Base-by-base conservation (phyloP, 2,797 vertebrate species). In the Mustela erminea region DNA sequence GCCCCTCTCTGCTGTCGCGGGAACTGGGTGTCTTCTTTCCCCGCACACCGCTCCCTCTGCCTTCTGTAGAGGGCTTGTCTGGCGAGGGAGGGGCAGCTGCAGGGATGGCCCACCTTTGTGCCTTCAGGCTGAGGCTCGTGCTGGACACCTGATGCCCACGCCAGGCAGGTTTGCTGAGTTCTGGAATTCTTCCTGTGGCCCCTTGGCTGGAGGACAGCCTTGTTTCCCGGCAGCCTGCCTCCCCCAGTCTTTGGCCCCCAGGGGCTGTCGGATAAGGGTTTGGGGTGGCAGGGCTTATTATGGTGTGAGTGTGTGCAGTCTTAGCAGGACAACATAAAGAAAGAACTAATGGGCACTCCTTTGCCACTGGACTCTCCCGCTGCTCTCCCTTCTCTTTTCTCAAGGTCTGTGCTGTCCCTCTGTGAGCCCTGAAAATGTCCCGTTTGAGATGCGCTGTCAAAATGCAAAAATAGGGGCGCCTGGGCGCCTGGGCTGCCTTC, bases 141-240 rank as follows among this genome's bases (percentile, higher is more conserved):
- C 32, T 18, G 49, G 35, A 13, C 35, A 14, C 35, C 11, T 4
- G 12, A 0, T n/a, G n/a, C 15, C 3, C 43, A n/a, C 2, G 4
- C 17, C 0, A 8, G 29, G 29, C 13, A 6, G 56, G 23, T 20
- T 35, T 29, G 35, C 75, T 82, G 64, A 78, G 41, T 35, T 70
- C 43, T 52, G 64, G 58, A 27, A 32, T 1, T 41, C 58, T 46
- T n/a, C 38, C 21, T 5, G n/a, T 29, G 21, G n/a, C 25, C 29
- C 27, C 9, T 46, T 11, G 23, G 12, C 11, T 3, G 0, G 35
- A 66, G 84, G 38, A 58, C 29, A 41, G 49, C n/a, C 3, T 0
- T 80, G 72, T n/a, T 20, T 80, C 27, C 18, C 43, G n/a, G 21
- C 2, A 60, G 62, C 32, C 72, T 62, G 78, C 43, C 38, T 20